Evolutionary conservation across 2,888 invertebrate genomes (phyloP), one percentile per base, ranked within the genome.

Genomic region (Lysandra bellargus): DNA sequence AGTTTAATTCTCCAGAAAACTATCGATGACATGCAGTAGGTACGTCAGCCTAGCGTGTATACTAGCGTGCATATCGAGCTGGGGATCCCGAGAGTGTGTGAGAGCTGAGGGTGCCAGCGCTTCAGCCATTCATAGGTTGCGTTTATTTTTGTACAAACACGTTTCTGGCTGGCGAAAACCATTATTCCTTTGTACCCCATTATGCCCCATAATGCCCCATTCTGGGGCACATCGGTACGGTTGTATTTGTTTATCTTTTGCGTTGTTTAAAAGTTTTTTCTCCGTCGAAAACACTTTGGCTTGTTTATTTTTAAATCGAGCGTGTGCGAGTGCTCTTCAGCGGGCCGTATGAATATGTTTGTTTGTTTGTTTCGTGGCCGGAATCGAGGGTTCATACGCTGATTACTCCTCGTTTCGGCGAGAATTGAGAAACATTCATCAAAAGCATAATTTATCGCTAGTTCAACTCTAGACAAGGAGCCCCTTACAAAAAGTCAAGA

Each of bases 261-360:
- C 81, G 83, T 83, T 85, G 86, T 87, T 87, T 85, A 84, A 86
- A 86, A 86, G 85, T 85, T 85, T 84, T 86, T 88, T 88, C 87
- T 87, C 83, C 85, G 86, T 89, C 87, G 83, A 87, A 89, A 88
- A 89, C 87, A 88, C 86, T 88, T 89, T 88, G 87, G 86, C 85
- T 86, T 93, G 91, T 93, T 93, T 93, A 89, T 93, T 93, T 92
- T 91, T 83, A 88, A 90, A 89, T 87, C 84, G 87, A 83, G 88
- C 88, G 89, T 88, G 87, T 87, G 88, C 86, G 88, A 91, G 92
- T 87, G 90, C 89, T 86, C 90, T 91, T 86, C 84, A 85, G 86
- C 83, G 80, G 79, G 76, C 81, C 82, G 87, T 83, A 85, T 87
- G 86, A 86, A 86, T 86, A 85, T 87, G 88, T 87, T 87, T 91